Conservation (phyloP, 2,888 invertebrate species). For the Metacarcinus magister region DNA sequence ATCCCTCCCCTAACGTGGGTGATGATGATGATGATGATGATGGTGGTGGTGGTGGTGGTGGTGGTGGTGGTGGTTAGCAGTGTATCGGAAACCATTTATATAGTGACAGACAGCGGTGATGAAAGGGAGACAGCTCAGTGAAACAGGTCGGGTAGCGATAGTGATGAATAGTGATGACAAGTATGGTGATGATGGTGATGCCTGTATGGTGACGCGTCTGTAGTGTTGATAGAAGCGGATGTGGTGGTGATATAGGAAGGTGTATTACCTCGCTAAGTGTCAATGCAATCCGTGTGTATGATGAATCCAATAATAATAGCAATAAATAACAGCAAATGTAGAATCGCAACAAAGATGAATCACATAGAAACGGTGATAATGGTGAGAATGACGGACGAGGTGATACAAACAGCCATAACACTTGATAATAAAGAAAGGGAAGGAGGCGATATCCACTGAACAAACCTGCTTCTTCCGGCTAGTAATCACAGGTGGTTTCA, state of each 20-base stretch:
- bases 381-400: not conserved
- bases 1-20: no score
- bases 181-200: no score
- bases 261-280: not conserved
- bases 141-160: not conserved
- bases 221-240: not conserved
- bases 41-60: conserved; percentile 26
- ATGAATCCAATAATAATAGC: not conserved
- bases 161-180: not conserved
- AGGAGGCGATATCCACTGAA: not conserved
- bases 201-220: not conserved
- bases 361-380: not conserved
- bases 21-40: not conserved
- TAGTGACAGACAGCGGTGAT: no score
- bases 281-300: not conserved
- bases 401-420: not conserved
- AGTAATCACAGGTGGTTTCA: conserved; percentile 15
- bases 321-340: not conserved
- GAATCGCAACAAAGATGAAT: not conserved
- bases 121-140: no score
- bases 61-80: not conserved
- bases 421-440: not conserved
- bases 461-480: conserved; percentile 1
- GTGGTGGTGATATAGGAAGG: not conserved
- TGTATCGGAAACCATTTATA: no score